Percentiles rank a stretch among this genome's conserved stretches.
These are phyloP conservation scores for Sinodicranocentrus sp. DNA, from an alignment of 2,888 invertebrate species.

Conservation along the genomic window DNA sequence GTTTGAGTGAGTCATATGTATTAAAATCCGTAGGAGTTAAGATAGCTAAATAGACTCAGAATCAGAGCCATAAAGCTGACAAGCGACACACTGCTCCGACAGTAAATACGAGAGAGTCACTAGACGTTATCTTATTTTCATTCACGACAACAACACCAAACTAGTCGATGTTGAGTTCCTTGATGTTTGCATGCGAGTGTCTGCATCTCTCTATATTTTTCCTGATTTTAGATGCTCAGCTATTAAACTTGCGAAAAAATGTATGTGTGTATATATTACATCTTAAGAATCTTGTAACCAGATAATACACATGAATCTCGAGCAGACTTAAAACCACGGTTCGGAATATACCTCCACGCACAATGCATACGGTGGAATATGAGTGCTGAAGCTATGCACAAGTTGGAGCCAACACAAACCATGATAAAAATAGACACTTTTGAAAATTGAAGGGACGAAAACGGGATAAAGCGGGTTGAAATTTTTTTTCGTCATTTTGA, in stretches of 20 bases:
- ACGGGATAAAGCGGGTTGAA: constrained; percentile 12
- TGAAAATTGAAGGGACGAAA: constrained; percentile 46
- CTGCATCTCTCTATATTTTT: too few species aligned
- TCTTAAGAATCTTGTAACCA: too few species aligned
- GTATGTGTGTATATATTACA: too few species aligned
- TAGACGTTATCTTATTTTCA: constrained; percentile 8
- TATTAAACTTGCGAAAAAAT: too few species aligned
- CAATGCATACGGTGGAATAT: too few species aligned
- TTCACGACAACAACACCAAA: constrained; percentile 9
- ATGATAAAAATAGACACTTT: constrained; percentile 51
- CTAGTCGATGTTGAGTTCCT: too few species aligned
- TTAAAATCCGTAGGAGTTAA: constrained; percentile 19
- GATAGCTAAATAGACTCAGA: constrained; percentile 8
- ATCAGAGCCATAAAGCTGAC: constrained; percentile 30
- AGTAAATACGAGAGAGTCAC: neutral
- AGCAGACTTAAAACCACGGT: too few species aligned
- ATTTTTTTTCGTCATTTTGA: constrained; percentile 6
- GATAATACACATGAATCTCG: too few species aligned
- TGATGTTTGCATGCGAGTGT: too few species aligned
- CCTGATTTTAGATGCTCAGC: too few species aligned
- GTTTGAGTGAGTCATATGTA: constrained; percentile 3
- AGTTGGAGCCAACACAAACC: constrained; percentile 42
- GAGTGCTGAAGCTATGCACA: too few species aligned
- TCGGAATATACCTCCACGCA: too few species aligned
- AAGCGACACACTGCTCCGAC: constrained; percentile 22